Evolutionary conservation across 2,888 invertebrate genomes (phyloP).

Genomic region (Bedellia somnulentella): DNA sequence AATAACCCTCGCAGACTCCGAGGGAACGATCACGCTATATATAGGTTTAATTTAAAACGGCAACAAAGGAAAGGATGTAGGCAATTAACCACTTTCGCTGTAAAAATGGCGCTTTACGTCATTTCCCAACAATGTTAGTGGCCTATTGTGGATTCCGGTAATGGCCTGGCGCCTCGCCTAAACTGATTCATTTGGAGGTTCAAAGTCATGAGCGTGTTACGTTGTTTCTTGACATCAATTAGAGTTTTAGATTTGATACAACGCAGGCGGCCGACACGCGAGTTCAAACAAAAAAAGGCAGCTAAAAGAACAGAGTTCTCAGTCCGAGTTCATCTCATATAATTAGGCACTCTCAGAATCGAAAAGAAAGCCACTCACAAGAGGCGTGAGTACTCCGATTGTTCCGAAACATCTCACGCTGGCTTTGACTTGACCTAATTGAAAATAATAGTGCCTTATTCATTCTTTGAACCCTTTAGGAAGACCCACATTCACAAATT

Average conservation of each 20-base stretch:
- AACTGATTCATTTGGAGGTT: too few species aligned
- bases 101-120: constrained; percentile 20
- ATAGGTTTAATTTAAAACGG: constrained; percentile 52
- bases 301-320: constrained; percentile 25
- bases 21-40: constrained; percentile 47
- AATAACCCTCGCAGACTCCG: constrained; percentile 22
- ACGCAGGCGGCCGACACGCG: constrained; percentile 14
- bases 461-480: constrained; percentile 31
- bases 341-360: constrained; percentile 39
- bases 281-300: constrained; percentile 21
- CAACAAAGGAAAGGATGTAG: constrained; percentile 54
- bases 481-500: constrained; percentile 40
- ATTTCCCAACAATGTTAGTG: constrained; percentile 7
- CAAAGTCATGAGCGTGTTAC: too few species aligned
- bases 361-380: constrained; percentile 48
- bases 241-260: constrained; percentile 9
- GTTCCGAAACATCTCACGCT: constrained; percentile 46
- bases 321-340: constrained; percentile 31
- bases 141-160: too few species aligned
- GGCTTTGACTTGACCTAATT: constrained; percentile 54
- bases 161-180: neutral
- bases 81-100: constrained; percentile 52
- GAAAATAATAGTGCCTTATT: constrained; percentile 55
- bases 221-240: too few species aligned
- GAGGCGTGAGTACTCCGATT: constrained; percentile 49